Evolutionary conservation across 2,888 invertebrate species (phyloP).

Genomic region (Cerceris rybyensis): DNA sequence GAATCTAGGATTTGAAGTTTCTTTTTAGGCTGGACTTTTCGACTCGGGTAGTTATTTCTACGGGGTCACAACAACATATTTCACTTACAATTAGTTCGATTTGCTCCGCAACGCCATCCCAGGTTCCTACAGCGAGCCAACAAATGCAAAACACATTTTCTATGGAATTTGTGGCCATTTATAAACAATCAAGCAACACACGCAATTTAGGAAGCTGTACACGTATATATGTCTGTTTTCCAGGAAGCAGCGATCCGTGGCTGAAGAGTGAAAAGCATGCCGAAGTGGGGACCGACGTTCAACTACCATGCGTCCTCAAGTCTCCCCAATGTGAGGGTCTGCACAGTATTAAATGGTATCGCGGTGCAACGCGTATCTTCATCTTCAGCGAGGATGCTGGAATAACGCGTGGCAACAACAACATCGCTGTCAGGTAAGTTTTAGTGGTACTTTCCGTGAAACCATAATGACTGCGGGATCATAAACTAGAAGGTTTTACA

Average conservation of each 20-base stretch:
- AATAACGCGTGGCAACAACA: slow-evolving; percentile 87
- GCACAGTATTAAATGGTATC: slow-evolving; percentile 93
- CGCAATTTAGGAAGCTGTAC: too few species aligned
- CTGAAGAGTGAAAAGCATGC: slow-evolving; percentile 83
- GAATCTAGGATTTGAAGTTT: too few species aligned
- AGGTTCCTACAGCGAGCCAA: neutral
- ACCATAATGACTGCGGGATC: neutral
- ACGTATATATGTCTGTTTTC: slow-evolving; percentile 22
- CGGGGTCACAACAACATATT: too few species aligned
- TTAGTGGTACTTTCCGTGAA: neutral
- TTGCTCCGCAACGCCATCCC: neutral
- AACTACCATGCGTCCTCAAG: slow-evolving; percentile 89
- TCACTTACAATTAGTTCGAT: too few species aligned
- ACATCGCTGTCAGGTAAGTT: slow-evolving; percentile 87
- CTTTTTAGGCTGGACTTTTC: too few species aligned
- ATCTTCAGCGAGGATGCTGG: slow-evolving; percentile 88
- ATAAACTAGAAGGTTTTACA: neutral
- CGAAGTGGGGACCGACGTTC: slow-evolving; percentile 87
- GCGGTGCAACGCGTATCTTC: slow-evolving; percentile 88
- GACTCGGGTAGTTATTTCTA: too few species aligned
- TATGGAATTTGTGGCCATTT: too few species aligned
- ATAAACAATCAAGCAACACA: too few species aligned
- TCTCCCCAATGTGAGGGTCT: slow-evolving; percentile 89
- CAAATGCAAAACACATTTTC: neutral
- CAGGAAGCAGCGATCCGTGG: slow-evolving; percentile 79